phyloP scores from a whole-genome alignment of 2,888 invertebrate genomes.

The Hydriomena furcata region DNA sequence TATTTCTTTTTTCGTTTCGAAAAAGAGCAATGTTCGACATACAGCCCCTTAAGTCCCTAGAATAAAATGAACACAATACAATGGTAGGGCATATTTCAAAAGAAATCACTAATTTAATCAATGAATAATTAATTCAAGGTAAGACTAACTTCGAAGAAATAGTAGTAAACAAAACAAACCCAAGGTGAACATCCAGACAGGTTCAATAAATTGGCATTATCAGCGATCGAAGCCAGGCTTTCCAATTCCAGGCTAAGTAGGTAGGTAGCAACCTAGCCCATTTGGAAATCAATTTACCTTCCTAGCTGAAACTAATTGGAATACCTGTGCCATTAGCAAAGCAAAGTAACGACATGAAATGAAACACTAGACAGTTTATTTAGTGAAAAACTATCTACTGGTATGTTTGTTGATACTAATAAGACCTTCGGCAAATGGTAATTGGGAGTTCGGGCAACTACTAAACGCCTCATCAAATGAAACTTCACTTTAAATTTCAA shows the following conservation, averaged over 20 bases:
- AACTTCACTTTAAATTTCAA: not conserved
- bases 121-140: not conserved
- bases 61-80: not conserved
- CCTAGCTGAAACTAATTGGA: conserved; percentile 28
- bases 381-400: conserved; percentile 3
- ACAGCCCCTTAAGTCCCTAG: too few species aligned
- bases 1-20: too few species aligned
- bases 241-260: conserved; percentile 21
- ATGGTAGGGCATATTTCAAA: too few species aligned
- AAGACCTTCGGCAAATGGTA: too few species aligned
- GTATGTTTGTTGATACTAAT: not conserved
- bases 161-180: conserved; percentile 11
- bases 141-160: conserved; percentile 2
- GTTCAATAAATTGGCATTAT: conserved; percentile 22
- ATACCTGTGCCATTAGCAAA: conserved; percentile 24
- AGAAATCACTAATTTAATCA: not conserved
- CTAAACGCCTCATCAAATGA: not conserved
- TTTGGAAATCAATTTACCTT: conserved; percentile 26
- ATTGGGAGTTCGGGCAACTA: too few species aligned
- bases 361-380: conserved; percentile 26
- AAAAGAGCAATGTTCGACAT: too few species aligned
- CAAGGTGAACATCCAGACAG: conserved; percentile 15
- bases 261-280: conserved; percentile 26
- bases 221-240: conserved; percentile 20
- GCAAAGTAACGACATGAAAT: conserved; percentile 12